Conservation (phyloP, 2,113 vertebrate species). For the Tachuris rubrigastra region DNA sequence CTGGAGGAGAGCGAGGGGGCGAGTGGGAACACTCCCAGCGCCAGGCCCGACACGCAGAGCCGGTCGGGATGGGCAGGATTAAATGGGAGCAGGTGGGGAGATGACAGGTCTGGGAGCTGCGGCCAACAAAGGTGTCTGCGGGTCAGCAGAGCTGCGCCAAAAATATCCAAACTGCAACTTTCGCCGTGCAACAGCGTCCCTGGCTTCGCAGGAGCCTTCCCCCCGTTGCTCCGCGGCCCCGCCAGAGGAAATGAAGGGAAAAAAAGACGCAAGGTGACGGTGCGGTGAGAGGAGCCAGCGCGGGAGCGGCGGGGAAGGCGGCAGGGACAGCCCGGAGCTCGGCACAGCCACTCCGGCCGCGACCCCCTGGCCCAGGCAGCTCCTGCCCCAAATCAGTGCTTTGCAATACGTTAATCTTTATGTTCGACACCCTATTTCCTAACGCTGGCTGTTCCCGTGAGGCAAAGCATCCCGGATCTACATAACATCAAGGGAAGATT, state of each 20-base stretch:
- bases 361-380: not conserved
- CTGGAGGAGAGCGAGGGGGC: not conserved
- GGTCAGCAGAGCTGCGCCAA: not conserved
- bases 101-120: constrained; percentile 4
- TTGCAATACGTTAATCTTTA: not conserved
- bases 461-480: not conserved
- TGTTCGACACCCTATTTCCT: not conserved
- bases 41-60: not conserved
- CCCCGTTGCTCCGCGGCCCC: not conserved
- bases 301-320: not conserved
- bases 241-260: not conserved
- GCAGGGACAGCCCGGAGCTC: not conserved
- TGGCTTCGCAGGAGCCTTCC: not conserved
- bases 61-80: not conserved
- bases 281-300: not conserved
- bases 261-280: not conserved
- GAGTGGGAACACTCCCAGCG: not conserved
- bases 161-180: not conserved
- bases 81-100: constrained; percentile 62
- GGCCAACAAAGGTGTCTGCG: not conserved
- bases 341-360: not conserved
- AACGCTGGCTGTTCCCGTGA: not conserved
- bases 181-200: not conserved
- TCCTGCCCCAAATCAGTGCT: not conserved
- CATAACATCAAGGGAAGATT: not conserved